Percentiles rank a stretch among this genome's conserved stretches.
These are phyloP conservation scores for Branchellion lobata DNA, from an alignment of 2,888 invertebrate genomes.

Conservation along the genomic window DNA sequence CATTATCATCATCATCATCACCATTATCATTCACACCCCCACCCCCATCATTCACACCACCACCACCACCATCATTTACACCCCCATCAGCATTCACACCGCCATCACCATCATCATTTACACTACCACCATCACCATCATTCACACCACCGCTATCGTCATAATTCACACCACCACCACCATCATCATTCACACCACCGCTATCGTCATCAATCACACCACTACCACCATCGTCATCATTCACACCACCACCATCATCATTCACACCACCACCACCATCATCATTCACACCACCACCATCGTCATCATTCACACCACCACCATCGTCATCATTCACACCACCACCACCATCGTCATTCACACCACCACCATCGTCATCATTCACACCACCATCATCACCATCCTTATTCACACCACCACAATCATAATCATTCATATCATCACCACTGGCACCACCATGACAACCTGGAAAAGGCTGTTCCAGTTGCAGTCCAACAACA, in stretches of 20 bases:
- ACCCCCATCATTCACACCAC: neutral
- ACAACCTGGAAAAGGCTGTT: slow-evolving; percentile 43
- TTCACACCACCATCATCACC: no score
- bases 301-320: neutral
- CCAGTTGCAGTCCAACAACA: slow-evolving; percentile 43
- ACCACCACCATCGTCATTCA: neutral
- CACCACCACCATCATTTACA: neutral
- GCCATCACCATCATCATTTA: no score
- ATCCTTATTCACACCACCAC: no score
- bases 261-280: slow-evolving; percentile 38
- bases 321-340: neutral
- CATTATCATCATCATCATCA: no score
- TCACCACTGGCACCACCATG: neutral
- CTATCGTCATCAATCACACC: neutral
- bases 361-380: neutral
- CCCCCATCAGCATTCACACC: no score
- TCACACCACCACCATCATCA: no score
- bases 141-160: neutral
- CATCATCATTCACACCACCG: neutral
- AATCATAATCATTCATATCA: no score
- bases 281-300: neutral
- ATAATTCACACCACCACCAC: slow-evolving; percentile 40
- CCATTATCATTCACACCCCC: no score
- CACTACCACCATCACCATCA: no score
- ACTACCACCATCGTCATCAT: neutral